phyloP scores from a whole-genome alignment of 2,797 vertebrate genomes.

The Dallia pectoralis region DNA sequence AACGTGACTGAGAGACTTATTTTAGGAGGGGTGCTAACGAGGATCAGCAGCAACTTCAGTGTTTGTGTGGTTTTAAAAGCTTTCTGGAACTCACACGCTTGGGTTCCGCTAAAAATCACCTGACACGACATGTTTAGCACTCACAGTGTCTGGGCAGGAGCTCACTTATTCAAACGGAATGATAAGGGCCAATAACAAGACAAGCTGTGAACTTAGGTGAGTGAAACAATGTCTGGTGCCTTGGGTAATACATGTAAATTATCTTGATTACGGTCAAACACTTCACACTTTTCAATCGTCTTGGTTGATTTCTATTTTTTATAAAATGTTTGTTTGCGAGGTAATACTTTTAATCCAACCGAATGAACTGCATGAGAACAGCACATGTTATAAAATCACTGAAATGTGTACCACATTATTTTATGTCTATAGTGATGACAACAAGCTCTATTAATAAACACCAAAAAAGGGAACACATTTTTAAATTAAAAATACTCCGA shows the following conservation, averaged over 20 bases:
- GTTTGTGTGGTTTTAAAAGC: slow-evolving; percentile 23
- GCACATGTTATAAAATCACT: not conserved
- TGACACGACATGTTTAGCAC: not conserved
- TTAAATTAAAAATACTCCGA: not conserved
- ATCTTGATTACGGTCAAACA: not conserved
- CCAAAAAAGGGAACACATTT: too few relatives aligned
- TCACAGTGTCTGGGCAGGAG: slow-evolving; percentile 2
- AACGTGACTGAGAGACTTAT: slow-evolving; percentile 30
- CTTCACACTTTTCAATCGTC: too few relatives aligned
- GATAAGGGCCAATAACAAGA: not conserved
- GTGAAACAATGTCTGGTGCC: slow-evolving; percentile 4
- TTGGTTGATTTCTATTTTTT: too few relatives aligned
- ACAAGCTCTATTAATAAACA: not conserved
- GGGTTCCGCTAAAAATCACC: slow-evolving; percentile 16
- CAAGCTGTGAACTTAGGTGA: slow-evolving; percentile 51
- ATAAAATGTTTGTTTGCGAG: not conserved
- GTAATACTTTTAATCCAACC: too few relatives aligned
- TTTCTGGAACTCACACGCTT: not conserved
- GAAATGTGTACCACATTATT: not conserved
- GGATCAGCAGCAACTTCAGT: slow-evolving; percentile 16
- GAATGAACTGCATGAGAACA: not conserved
- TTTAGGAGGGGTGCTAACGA: slow-evolving; percentile 7
- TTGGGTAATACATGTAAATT: not conserved
- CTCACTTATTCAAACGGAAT: not conserved
- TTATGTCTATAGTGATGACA: slow-evolving; percentile 3